phyloP scores from a whole-genome alignment of 2,797 vertebrate genomes.

The Neomorphus geoffroyi region DNA sequence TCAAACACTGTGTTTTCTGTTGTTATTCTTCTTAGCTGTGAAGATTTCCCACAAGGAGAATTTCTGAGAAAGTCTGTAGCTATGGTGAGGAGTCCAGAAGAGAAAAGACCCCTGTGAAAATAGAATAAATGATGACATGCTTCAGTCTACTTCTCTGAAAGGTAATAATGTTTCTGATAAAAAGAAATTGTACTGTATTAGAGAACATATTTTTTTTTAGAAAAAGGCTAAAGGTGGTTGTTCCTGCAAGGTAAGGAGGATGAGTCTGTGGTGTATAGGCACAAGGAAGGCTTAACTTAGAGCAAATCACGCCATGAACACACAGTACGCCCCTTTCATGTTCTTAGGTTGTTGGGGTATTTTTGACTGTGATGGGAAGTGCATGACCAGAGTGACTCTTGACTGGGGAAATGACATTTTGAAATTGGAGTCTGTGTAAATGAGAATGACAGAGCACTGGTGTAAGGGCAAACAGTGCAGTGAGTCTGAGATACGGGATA shows the following conservation, averaged over 20 bases:
- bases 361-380: background rate
- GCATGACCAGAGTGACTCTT: background rate
- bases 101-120: background rate
- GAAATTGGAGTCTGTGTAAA: background rate
- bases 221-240: background rate
- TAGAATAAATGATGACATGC: background rate
- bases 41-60: background rate
- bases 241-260: background rate
- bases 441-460: background rate
- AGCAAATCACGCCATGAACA: background rate
- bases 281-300: background rate
- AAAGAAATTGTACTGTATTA: background rate
- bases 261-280: background rate
- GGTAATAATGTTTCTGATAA: background rate
- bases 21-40: background rate
- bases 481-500: background rate
- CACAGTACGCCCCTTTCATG: fast-evolving
- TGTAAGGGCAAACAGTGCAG: background rate
- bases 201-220: background rate
- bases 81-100: background rate
- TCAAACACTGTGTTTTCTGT: background rate
- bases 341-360: background rate
- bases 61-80: background rate
- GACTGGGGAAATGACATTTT: background rate
- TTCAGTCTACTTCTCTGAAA: background rate